Evolutionary conservation across 2,797 vertebrate genomes (phyloP), one percentile per base, ranked within the genome.

Genomic region (Ptychadena robeensis): DNA sequence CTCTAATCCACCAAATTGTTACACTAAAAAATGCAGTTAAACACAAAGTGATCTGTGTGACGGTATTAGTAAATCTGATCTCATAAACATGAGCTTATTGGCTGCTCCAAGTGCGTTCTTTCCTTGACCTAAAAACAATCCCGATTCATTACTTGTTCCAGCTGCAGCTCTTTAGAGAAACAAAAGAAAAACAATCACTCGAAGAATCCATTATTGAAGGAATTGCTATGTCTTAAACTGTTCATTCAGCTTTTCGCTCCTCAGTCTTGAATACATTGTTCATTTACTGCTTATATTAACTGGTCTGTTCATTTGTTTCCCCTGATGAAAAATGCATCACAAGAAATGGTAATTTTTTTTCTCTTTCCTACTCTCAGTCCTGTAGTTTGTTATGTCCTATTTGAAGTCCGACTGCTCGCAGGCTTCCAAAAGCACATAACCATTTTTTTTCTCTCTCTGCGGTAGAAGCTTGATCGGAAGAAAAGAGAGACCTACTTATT

Each of bases 211-310:
- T 80, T 59, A 70, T 72, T 9, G 65, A 12, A 67, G 15, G 72
- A 57, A 53, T 40, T 30, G 70, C 9, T 27, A 59, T 32, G 14
- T 68, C 32, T 75, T 68, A 37, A 59, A 31, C 65, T 25, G 64
- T 61, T n/a, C n/a, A 32, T 65, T 38, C 32, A 2, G 65, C 34
- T 80, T 38, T 15, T 40, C n/a, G 40, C 71, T 12, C 53, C 28
- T 71, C 22, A 30, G 22, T 27, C 9, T 10, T 59, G 40, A 63
- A 59, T 35, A 37, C 28, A 37, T 32, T 27, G 65, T 69, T 59
- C 65, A 79, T 79, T 79, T 79, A 69, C 76, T 57, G 71, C 64
- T 69, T 38, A 37, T 66, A 35, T 38, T 74, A 57, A 75, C 63
- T 69, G 40, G 32, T 25, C 31, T 59, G 31, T 81, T 74, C 69